Conservation (phyloP, 2,888 invertebrate genomes). For the Cosmopolites sordidus region DNA sequence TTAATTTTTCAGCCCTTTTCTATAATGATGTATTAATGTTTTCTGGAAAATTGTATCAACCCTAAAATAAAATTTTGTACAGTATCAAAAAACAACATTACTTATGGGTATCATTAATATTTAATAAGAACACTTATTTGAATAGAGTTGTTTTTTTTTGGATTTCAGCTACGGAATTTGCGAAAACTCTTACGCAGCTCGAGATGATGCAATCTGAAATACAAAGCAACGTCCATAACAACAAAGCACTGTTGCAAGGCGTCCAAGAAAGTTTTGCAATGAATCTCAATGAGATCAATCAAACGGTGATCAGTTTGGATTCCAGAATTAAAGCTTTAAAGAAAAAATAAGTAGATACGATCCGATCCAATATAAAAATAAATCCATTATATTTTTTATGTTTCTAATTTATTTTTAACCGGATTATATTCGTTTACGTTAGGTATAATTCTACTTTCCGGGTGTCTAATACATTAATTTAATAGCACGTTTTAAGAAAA, state of each 20-base stretch:
- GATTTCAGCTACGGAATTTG: conserved; percentile 74
- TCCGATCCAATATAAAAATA: neutral
- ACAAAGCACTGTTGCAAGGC: conserved; percentile 70
- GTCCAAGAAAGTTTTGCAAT: conserved; percentile 77
- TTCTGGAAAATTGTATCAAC: no score
- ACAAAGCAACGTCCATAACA: conserved; percentile 67
- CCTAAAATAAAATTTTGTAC: no score
- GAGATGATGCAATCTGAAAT: conserved; percentile 73
- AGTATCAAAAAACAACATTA: no score
- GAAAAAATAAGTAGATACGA: conserved; percentile 44
- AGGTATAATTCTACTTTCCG: no score
- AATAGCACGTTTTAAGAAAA: neutral
- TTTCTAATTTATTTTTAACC: neutral
- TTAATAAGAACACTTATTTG: no score
- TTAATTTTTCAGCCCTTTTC: no score
- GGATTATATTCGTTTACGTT: neutral
- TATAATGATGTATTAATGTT: no score
- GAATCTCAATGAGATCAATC: conserved; percentile 73
- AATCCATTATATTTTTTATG: neutral
- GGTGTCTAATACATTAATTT: no score
- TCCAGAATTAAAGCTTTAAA: conserved; percentile 63
- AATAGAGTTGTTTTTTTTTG: no score
- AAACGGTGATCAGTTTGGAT: conserved; percentile 71
- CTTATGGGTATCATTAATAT: no score
- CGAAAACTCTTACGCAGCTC: conserved; percentile 76